These are phyloP conservation scores for Leptopilina clavipes DNA, from an alignment of 1,140 invertebrate genomes.

Conservation along the genomic window DNA sequence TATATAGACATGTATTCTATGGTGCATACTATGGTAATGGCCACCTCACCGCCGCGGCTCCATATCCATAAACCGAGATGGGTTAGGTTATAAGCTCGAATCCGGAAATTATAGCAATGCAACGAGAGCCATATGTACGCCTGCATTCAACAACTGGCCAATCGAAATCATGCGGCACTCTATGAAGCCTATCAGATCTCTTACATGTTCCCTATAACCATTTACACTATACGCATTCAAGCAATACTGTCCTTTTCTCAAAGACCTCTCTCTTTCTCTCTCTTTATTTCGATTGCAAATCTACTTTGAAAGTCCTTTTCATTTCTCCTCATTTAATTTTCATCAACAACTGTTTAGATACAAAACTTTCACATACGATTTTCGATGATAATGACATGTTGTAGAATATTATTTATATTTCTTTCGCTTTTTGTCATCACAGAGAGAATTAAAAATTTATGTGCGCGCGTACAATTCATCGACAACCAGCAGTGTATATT, in stretches of 20 bases:
- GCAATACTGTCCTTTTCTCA: constrained; percentile 19
- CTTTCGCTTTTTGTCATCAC: too few relatives aligned
- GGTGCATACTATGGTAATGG: not conserved
- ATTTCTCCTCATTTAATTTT: constrained; percentile 21
- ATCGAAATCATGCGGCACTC: constrained; percentile 54
- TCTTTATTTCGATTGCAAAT: constrained; percentile 2
- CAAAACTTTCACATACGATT: not conserved
- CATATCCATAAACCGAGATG: constrained; percentile 26
- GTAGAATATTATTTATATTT: too few relatives aligned
- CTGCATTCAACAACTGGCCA: constrained; percentile 54
- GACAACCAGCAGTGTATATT: too few relatives aligned
- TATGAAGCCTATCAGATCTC: constrained; percentile 58
- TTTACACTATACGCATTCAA: constrained; percentile 26
- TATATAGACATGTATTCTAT: not conserved
- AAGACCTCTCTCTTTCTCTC: not conserved
- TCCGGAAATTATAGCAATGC: constrained; percentile 56
- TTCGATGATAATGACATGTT: constrained; percentile 4
- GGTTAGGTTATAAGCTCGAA: constrained; percentile 46
- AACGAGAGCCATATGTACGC: constrained; percentile 45
- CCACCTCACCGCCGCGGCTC: not conserved
- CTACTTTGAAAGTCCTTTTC: not conserved
- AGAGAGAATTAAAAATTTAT: too few relatives aligned
- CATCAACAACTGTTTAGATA: constrained; percentile 20
- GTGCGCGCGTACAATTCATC: too few relatives aligned
- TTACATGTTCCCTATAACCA: constrained; percentile 47